Evolutionary conservation across 2,113 vertebrate genomes (phyloP).

Genomic region (Scartelaos histophorus): DNA sequence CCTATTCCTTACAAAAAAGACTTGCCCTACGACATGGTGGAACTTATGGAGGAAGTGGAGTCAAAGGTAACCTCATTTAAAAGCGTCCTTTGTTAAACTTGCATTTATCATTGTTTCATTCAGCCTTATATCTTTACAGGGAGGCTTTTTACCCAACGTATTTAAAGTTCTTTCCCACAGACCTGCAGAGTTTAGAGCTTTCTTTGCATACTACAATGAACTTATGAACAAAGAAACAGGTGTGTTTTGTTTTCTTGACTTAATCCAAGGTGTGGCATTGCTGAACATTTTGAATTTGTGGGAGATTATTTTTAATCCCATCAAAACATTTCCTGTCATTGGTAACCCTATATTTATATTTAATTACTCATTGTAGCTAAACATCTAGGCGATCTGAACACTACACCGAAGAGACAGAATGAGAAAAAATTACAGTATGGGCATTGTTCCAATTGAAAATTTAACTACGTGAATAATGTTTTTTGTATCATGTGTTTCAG

Average conservation of each 20-base stretch:
- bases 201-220: slow-evolving; percentile 85
- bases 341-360: too few species aligned
- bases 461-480: background rate
- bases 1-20: slow-evolving; percentile 82
- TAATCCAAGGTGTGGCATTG: background rate
- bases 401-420: too few species aligned
- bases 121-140: slow-evolving; percentile 51
- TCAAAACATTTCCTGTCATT: background rate
- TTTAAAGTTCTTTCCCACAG: slow-evolving; percentile 81
- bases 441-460: background rate
- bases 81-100: background rate
- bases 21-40: slow-evolving; percentile 82
- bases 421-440: background rate
- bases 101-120: background rate
- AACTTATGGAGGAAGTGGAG: slow-evolving; percentile 86
- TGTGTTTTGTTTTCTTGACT: slow-evolving; percentile 47
- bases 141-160: slow-evolving; percentile 83
- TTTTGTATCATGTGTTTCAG: slow-evolving; percentile 48
- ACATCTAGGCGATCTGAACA: too few species aligned
- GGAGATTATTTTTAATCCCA: background rate
- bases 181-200: slow-evolving; percentile 84
- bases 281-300: background rate
- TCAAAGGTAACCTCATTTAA: slow-evolving; percentile 70
- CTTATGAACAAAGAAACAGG: slow-evolving; percentile 88
- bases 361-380: too few species aligned